Evolutionary conservation across 2,888 invertebrate genomes (phyloP).

Genomic region (Notodonta dromedarius): DNA sequence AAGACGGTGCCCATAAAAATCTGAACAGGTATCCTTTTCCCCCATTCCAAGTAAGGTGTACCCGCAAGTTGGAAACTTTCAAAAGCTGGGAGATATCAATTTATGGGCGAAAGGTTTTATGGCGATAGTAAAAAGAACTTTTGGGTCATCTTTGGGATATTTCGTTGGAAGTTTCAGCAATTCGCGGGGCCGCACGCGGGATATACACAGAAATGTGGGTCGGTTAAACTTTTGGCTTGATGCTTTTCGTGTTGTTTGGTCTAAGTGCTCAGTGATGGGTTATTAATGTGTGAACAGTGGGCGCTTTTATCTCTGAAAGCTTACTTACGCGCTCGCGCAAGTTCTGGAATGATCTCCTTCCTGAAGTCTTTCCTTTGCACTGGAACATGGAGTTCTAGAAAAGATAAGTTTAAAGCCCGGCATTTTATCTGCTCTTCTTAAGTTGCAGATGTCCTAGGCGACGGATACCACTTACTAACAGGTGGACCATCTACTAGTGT

Average conservation of each 20-base stretch:
- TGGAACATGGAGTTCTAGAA: too few relatives aligned
- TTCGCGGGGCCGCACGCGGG: conserved; percentile 22
- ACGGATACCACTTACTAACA: too few relatives aligned
- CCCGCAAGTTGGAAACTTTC: conserved; percentile 30
- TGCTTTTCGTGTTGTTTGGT: conserved; percentile 20
- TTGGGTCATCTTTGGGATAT: conserved; percentile 44
- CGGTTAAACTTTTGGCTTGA: conserved; percentile 31
- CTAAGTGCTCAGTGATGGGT: conserved; percentile 26
- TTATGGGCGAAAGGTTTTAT: conserved; percentile 51
- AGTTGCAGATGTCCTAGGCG: too few relatives aligned
- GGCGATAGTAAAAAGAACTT: conserved; percentile 53
- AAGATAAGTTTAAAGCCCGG: too few relatives aligned
- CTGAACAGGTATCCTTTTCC: conserved; percentile 25
- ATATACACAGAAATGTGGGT: conserved; percentile 31
- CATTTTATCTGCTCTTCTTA: too few relatives aligned
- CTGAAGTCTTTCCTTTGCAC: too few relatives aligned
- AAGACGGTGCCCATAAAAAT: conserved; percentile 28
- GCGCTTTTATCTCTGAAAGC: conserved; percentile 25
- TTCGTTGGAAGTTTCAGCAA: conserved; percentile 40
- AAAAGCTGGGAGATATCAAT: conserved; percentile 49
- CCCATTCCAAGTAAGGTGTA: conserved; percentile 9
- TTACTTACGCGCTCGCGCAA: not conserved
- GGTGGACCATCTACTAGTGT: too few relatives aligned
- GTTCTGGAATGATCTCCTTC: too few relatives aligned
- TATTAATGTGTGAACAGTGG: conserved; percentile 20